Conservation (phyloP, 2,113 vertebrate genomes). For the Microcebus lehilahytsara region DNA sequence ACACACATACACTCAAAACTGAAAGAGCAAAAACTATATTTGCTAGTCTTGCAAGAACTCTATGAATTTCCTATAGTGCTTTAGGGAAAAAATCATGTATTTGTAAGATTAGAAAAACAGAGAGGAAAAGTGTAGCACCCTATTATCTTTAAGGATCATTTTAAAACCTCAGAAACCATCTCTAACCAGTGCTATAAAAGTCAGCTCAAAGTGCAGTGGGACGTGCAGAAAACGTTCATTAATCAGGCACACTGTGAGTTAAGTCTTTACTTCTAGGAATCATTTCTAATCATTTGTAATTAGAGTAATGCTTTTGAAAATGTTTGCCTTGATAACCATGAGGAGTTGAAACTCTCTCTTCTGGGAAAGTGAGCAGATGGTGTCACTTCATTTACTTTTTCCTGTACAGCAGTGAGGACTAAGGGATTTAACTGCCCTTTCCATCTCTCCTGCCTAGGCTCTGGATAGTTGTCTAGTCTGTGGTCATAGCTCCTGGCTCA, state of each 20-base stretch:
- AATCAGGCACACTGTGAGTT: slow-evolving; percentile 41
- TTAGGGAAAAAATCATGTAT: not conserved
- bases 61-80: not conserved
- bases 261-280: slow-evolving; percentile 64
- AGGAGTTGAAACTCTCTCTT: slow-evolving; percentile 66
- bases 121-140: not conserved
- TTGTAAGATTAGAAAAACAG: slow-evolving; percentile 8
- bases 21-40: not conserved
- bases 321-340: slow-evolving; percentile 67
- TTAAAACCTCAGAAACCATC: slow-evolving; percentile 45
- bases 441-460: not conserved
- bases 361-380: slow-evolving; percentile 76
- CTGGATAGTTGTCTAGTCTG: slow-evolving; percentile 43
- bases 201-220: slow-evolving; percentile 16
- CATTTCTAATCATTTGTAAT: slow-evolving; percentile 76
- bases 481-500: slow-evolving; percentile 56
- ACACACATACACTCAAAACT: not conserved
- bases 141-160: slow-evolving; percentile 58
- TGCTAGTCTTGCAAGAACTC: not conserved
- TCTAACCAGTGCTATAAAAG: slow-evolving; percentile 48
- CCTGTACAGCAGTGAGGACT: not conserved
- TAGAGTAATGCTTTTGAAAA: slow-evolving; percentile 74
- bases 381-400: slow-evolving; percentile 62
- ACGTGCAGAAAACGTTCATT: not conserved
- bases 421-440: slow-evolving; percentile 20